Conservation (phyloP, 2,797 vertebrate species). For the Cirrhinus molitorella region DNA sequence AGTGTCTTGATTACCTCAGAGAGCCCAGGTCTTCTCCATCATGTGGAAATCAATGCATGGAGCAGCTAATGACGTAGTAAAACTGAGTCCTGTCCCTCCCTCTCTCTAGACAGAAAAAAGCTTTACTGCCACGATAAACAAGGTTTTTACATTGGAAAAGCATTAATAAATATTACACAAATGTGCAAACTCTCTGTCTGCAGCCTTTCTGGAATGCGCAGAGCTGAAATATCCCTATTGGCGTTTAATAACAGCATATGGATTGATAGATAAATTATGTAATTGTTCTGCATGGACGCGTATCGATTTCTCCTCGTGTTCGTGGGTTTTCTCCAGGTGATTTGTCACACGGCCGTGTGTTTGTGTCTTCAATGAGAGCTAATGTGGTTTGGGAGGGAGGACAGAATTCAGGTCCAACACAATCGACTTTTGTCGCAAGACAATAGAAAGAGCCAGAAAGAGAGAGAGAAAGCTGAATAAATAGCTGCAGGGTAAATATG, state of each 20-base stretch:
- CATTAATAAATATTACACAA: conserved; percentile 10
- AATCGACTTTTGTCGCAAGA: conserved; percentile 46
- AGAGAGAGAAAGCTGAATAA: conserved; percentile 31
- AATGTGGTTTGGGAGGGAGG: conserved; percentile 30
- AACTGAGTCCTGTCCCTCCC: neutral
- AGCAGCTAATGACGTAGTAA: conserved; percentile 19
- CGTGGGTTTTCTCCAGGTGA: conserved; percentile 48
- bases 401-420: conserved; percentile 44
- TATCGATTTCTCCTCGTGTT: conserved; percentile 48
- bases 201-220: conserved; percentile 18
- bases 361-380: conserved; percentile 41
- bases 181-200: conserved; percentile 1
- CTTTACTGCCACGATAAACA: conserved; percentile 8
- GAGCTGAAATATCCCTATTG: conserved; percentile 38
- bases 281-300: conserved; percentile 54
- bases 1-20: conserved; percentile 42
- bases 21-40: conserved; percentile 30
- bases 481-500: conserved; percentile 31
- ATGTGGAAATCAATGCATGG: conserved; percentile 43
- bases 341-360: conserved; percentile 41
- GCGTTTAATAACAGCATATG: conserved; percentile 55
- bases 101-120: neutral
- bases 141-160: neutral
- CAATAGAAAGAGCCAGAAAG: conserved; percentile 31
- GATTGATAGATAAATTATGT: conserved; percentile 62